Base-by-base conservation (phyloP, 1,140 invertebrate genomes). In the Maconellicoccus hirsutus region DNA sequence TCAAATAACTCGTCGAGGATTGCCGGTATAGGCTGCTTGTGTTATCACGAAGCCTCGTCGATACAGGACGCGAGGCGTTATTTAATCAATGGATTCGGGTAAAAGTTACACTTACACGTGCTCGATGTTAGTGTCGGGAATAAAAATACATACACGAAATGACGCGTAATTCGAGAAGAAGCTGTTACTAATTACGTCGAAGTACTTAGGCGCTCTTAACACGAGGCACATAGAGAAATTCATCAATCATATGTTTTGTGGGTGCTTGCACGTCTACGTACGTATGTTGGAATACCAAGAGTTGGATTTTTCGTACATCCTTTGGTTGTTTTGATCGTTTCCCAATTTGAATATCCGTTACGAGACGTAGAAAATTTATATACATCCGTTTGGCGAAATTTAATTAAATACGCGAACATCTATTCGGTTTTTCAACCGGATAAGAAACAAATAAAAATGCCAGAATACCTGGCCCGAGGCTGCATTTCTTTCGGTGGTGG, bases 371-470 rank as follows among this genome's bases (percentile, higher is more conserved):
- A 16, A 52, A 52, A 52, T 52, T 52, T 52, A 52, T 52, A 52
- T 16, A 52, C 42, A 52, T 52, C 42, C 42, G 42, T 52, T 52
- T 14, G 12, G 42, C 42, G 42, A 52, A 52, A 52, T 52, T 52
- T 52, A 52, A 52, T 52, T 52, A 52, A 52, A 52, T 52, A 52
- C 42, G 42, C 42, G 6, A 52, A 52, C 42, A 6, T 33, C 29
- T 52, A 52, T 14, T 14, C n/a, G n/a, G 3, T 52, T 52, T 16
- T 52, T 52, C n/a, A 52, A 52, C 42, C 42, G 42, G 42, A 52
- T 52, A 52, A 52, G 42, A 52, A 52, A 52, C 42, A 52, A 52
- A 52, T 52, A 52, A 52, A 52, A 52, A 14, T 33, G 42, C n/a
- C 42, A 52, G 42, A 52, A 52, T 52, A 52, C 42, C 42, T 52